Conservation (phyloP, 37 sponge, comb jelly and placozoan genomes). For the Mnemiopsis leidyi region DNA sequence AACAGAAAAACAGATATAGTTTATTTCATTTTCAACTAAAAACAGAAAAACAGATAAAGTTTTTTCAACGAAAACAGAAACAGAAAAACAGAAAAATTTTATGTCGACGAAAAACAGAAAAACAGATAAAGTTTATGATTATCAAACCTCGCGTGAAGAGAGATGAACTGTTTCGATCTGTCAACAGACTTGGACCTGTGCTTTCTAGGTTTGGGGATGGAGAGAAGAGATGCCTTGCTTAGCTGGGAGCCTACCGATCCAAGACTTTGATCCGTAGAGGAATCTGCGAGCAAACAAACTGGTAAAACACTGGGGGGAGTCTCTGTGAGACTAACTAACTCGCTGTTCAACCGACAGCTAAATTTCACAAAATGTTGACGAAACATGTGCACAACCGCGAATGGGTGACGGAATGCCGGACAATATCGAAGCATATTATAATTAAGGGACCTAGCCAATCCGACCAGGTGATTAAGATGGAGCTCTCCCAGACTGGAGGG, state of each 20-base stretch:
- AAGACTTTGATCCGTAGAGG: conserved; percentile 25
- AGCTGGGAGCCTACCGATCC: conserved; percentile 31
- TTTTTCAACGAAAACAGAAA: too few species aligned
- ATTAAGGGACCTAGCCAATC: too few species aligned
- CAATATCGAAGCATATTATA: too few species aligned
- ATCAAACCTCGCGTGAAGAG: conserved; percentile 13
- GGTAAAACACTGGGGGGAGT: not conserved
- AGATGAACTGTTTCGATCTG: conserved; percentile 33
- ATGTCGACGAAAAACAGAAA: too few species aligned
- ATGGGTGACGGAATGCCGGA: too few species aligned
- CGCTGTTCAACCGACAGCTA: not conserved
- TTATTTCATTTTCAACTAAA: too few species aligned
- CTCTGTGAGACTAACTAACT: not conserved
- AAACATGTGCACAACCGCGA: not conserved
- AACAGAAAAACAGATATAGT: too few species aligned
- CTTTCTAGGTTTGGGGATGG: conserved; percentile 14
- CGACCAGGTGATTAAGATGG: too few species aligned
- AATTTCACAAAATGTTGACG: not conserved
- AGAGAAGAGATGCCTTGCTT: conserved; percentile 21
- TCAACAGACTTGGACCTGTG: conserved; percentile 26
- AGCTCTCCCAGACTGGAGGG: not conserved
- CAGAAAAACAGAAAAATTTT: too few species aligned
- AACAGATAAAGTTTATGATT: not conserved
- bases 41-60: too few species aligned
- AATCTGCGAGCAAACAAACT: not conserved